Evolutionary conservation across 1,140 invertebrate genomes (phyloP).

Genomic region (Asobara japonica): DNA sequence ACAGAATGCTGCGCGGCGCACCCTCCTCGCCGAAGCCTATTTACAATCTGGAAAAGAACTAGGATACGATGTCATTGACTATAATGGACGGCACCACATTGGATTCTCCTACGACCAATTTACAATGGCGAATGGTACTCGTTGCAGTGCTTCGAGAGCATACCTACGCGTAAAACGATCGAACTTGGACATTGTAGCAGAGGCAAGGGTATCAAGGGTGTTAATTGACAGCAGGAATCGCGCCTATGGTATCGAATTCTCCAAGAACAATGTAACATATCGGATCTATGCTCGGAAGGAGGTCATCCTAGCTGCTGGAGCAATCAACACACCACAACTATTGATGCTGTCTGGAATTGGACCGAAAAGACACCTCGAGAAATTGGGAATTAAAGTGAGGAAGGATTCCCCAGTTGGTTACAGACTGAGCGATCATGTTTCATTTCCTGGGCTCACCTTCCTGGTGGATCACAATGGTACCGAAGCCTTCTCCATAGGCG

Average conservation of each 20-base stretch:
- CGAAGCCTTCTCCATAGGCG: constrained; percentile 65
- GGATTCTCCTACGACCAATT: constrained; percentile 75
- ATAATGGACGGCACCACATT: constrained; percentile 65
- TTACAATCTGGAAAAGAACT: constrained; percentile 69
- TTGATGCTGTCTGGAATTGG: constrained; percentile 82
- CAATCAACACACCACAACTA: constrained; percentile 76
- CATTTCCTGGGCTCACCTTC: constrained; percentile 73
- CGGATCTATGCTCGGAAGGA: constrained; percentile 70
- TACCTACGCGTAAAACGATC: constrained; percentile 70
- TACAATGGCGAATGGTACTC: constrained; percentile 72
- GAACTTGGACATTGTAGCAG: constrained; percentile 76
- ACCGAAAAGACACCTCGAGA: constrained; percentile 73
- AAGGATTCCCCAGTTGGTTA: constrained; percentile 76
- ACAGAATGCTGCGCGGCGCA: constrained; percentile 59
- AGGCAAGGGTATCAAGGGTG: constrained; percentile 72
- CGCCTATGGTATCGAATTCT: constrained; percentile 67
- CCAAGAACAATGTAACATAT: constrained; percentile 63
- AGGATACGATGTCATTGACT: constrained; percentile 68
- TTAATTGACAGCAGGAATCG: constrained; percentile 66
- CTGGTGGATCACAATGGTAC: constrained; percentile 60
- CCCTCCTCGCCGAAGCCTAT: constrained; percentile 62
- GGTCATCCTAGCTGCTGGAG: constrained; percentile 75
- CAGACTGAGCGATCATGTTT: constrained; percentile 79
- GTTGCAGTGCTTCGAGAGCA: constrained; percentile 73
- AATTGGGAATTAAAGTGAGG: constrained; percentile 74